phyloP scores from a whole-genome alignment of 2,888 invertebrate species.

The Apantesis nais region DNA sequence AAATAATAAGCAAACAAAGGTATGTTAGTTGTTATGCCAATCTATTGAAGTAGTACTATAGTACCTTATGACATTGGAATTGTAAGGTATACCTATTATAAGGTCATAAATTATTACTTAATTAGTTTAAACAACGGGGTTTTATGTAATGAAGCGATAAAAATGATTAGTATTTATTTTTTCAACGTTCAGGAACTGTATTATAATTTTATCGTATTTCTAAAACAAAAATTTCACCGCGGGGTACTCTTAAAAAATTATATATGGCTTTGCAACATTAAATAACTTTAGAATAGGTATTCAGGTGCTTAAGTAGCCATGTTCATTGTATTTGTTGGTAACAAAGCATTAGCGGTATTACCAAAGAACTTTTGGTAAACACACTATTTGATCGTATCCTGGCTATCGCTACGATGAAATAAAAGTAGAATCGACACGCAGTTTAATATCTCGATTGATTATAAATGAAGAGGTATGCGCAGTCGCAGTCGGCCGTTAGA shows the following conservation, averaged over 20 bases:
- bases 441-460: no score
- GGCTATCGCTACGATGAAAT: no score
- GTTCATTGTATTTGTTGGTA: neutral
- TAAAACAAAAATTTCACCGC: constrained; percentile 2
- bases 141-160: constrained; percentile 5
- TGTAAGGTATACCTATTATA: neutral
- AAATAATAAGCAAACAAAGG: no score
- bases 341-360: neutral
- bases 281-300: neutral
- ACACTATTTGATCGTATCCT: no score
- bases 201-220: neutral
- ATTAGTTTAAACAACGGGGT: neutral
- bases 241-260: neutral
- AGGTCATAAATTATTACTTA: neutral
- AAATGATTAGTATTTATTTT: constrained; percentile 3
- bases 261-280: no score
- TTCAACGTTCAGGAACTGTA: neutral
- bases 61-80: no score
- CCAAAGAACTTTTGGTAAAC: no score
- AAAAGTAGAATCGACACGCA: no score
- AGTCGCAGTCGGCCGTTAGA: no score
- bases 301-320: neutral
- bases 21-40: no score
- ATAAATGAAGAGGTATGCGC: no score
- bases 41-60: no score